Evolutionary conservation across 2,113 vertebrate species (phyloP).

Genomic region (Bujurquina vittata): DNA sequence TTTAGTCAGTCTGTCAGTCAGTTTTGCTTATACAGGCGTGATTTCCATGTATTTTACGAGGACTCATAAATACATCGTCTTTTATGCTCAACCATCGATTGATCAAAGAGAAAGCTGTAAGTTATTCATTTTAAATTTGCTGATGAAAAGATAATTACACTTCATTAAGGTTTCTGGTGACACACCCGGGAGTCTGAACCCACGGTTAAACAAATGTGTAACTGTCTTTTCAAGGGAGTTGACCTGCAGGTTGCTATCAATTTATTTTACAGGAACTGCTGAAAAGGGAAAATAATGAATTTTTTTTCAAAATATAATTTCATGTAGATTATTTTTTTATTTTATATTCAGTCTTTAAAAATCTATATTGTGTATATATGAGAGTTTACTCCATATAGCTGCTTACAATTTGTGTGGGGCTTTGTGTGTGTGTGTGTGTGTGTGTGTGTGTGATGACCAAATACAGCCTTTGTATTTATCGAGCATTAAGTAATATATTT

Average conservation of each 20-base stretch:
- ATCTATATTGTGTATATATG: neutral
- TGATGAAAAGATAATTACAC: neutral
- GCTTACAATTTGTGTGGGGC: neutral
- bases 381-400: neutral
- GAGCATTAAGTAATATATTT: slow-evolving; percentile 22
- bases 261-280: neutral
- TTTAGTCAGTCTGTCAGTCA: neutral
- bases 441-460: neutral
- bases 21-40: neutral
- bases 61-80: neutral
- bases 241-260: neutral
- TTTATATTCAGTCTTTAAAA: neutral
- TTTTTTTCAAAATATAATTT: neutral
- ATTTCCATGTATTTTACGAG: neutral
- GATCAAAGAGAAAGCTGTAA: neutral
- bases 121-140: neutral
- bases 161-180: neutral
- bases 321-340: neutral
- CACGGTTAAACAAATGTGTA: neutral
- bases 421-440: neutral
- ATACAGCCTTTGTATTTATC: slow-evolving; percentile 9
- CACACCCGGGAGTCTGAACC: neutral
- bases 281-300: neutral
- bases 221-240: neutral
- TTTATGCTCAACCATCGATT: neutral